Conservation (phyloP, 2,113 vertebrate genomes). For the Narcine bancroftii region DNA sequence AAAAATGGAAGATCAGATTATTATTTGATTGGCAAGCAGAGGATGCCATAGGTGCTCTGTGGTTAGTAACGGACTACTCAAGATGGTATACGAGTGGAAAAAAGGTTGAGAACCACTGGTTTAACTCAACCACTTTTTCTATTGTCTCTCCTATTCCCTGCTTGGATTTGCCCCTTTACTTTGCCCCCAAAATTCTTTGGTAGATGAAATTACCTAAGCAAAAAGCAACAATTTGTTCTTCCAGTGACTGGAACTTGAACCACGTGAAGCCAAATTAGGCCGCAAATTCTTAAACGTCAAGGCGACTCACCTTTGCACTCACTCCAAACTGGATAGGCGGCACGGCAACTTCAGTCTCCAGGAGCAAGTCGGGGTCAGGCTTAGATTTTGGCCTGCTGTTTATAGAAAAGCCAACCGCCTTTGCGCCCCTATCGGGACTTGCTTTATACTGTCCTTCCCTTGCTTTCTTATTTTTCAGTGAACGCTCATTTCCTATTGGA, state of each 20-base stretch:
- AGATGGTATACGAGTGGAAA: too few species aligned
- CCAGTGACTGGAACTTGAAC: not conserved
- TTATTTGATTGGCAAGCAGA: too few species aligned
- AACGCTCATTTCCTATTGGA: constrained; percentile 54
- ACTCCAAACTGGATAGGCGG: constrained; percentile 49
- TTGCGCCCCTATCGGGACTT: constrained; percentile 31
- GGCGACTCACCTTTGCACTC: constrained; percentile 48
- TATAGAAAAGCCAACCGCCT: constrained; percentile 2
- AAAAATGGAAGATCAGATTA: too few species aligned
- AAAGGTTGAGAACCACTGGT: too few species aligned
- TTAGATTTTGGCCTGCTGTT: not conserved
- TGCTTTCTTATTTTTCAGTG: constrained; percentile 45
- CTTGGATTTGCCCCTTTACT: not conserved
- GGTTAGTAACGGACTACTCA: too few species aligned
- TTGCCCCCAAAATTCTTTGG: not conserved
- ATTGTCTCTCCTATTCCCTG: not conserved
- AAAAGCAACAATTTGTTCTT: too few species aligned
- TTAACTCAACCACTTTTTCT: not conserved
- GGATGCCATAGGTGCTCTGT: too few species aligned
- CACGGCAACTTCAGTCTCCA: constrained; percentile 39
- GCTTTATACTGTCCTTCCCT: constrained; percentile 40
- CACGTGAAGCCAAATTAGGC: not conserved
- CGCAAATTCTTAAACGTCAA: not conserved
- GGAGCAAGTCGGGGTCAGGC: constrained; percentile 35
- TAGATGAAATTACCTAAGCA: too few species aligned